Evolutionary conservation across 2,888 invertebrate species (phyloP), one percentile per base, ranked within the genome.

Genomic region (Bhutanitis thaidina): DNA sequence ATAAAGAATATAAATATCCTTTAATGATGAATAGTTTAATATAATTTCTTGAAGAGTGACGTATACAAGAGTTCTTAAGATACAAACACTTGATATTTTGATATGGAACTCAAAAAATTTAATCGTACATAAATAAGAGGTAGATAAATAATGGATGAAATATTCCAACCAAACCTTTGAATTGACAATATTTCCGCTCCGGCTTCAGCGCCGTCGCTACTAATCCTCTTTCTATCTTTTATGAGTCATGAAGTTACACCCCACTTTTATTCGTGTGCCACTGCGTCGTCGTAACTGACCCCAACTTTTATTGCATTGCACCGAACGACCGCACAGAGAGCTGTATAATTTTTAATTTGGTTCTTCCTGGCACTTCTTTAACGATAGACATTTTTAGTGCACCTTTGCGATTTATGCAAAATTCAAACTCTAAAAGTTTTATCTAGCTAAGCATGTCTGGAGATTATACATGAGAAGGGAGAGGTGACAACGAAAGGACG

Each of bases 231-330:
- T 34, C 43, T 20, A 12, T 30, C 27, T 52, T 55, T 53, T 53
- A 53, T 52, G 53, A 52, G 43, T 53, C 55, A 56, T 56, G 30
- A 50, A 53, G 38, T 53, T 53, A 52, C 53, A 48, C 29, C 35
- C 38, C 20, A 20, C 20, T 20, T 20, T 3, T 20, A 20, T 20
- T 20, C 5, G 20, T 20, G 20, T 20, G 5, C n/a, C 38, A 43
- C 15, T 53, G 52, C 51, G 50, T 2, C 32, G 29, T 16, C 27
- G 27, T 1, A 43, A 50, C 49, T 12, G 36, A 16, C 34, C 1
- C 40, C 35, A 16, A 25, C 15, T 29, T 51, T 51, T 46, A 53
- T 43, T 53, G 48, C 48, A 44, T 37, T 27, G 40, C 37, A 35
- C 36, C 29, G 13, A 35, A 38, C 16, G 47, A 40, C 37, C 46